phyloP scores from a whole-genome alignment of 2,797 vertebrate species.

The Carduelis carduelis region DNA sequence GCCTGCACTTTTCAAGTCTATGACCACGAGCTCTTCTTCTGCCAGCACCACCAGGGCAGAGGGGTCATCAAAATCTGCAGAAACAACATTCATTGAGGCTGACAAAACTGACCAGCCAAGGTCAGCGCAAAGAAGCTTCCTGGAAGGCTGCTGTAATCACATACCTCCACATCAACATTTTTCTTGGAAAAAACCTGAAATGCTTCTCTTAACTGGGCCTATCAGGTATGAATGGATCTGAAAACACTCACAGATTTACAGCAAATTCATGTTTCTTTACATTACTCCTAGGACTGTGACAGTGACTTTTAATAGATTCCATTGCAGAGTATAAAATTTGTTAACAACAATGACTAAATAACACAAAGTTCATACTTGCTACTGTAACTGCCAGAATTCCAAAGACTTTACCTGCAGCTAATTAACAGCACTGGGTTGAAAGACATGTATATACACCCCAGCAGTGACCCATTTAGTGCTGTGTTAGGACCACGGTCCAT shows the following conservation, averaged over 20 bases:
- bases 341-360: not conserved
- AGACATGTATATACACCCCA: not conserved
- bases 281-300: not conserved
- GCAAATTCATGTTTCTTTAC: not conserved
- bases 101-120: not conserved
- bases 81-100: not conserved
- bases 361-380: not conserved
- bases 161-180: not conserved
- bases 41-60: constrained; percentile 91
- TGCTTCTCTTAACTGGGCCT: not conserved
- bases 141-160: not conserved
- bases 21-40: constrained; percentile 94
- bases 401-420: not conserved
- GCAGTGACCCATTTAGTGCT: constrained; percentile 47
- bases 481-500: constrained; percentile 16
- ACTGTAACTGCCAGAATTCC: not conserved
- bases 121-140: not conserved
- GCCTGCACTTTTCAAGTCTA: constrained; percentile 87
- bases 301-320: not conserved
- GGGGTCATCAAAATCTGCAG: constrained; percentile 81
- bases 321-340: not conserved
- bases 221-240: not conserved
- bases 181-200: not conserved
- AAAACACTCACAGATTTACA: not conserved
- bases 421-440: not conserved